Conservation (phyloP, 2,888 invertebrate genomes). For the Cryptophagus acutangulus region DNA sequence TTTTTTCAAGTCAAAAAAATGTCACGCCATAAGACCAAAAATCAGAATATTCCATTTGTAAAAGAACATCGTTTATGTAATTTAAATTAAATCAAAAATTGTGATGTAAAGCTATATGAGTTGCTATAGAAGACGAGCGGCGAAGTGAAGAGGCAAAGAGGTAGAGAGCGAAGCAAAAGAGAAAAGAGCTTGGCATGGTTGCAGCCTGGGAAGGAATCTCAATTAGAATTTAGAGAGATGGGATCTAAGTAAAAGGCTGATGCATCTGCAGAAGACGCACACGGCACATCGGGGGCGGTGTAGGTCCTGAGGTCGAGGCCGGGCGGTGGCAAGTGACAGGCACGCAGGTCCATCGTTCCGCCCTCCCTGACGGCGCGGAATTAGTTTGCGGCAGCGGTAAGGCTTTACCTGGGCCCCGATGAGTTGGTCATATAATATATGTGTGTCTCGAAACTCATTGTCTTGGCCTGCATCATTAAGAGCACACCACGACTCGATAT, state of each 20-base stretch:
- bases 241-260: slow-evolving; percentile 45
- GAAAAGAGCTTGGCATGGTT: no score
- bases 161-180: no score
- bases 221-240: slow-evolving; percentile 46
- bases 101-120: no score
- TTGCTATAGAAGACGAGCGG: no score
- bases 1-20: no score
- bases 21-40: no score
- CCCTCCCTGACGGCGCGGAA: slow-evolving; percentile 46
- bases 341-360: slow-evolving; percentile 47
- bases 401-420: slow-evolving; percentile 38
- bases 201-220: slow-evolving; percentile 44
- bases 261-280: slow-evolving; percentile 40
- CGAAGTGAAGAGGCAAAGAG: no score
- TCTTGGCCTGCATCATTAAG: slow-evolving; percentile 39
- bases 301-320: slow-evolving; percentile 46
- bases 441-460: slow-evolving; percentile 37
- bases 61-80: no score
- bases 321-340: slow-evolving; percentile 50
- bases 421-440: slow-evolving; percentile 35
- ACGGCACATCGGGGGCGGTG: slow-evolving; percentile 42
- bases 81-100: no score
- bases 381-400: slow-evolving; percentile 42
- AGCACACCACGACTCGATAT: slow-evolving; percentile 36
- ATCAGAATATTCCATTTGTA: no score